Percentiles rank a stretch among this genome's conserved stretches.
These are phyloP conservation scores for Lamprotornis superbus DNA, from an alignment of 2,113 vertebrate genomes.

Conservation along the genomic window DNA sequence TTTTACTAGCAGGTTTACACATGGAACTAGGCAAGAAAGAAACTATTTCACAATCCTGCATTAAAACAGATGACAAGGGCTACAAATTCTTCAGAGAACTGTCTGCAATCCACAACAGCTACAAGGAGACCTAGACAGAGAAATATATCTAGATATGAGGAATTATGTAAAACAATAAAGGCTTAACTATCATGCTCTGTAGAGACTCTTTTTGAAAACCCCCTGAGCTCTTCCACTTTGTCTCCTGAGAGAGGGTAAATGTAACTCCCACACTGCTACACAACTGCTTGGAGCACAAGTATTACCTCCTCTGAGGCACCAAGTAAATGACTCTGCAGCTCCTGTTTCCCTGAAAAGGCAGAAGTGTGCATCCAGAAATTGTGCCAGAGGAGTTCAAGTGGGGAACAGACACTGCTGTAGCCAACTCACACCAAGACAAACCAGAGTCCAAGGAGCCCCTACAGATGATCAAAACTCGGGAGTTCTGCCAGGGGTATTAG, in stretches of 20 bases:
- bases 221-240: neutral
- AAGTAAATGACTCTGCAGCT: neutral
- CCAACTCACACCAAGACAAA: neutral
- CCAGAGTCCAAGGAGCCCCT: neutral
- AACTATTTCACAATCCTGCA: neutral
- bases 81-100: neutral
- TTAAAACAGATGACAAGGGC: neutral
- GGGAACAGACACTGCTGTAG: neutral
- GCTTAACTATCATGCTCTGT: neutral
- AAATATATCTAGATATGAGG: neutral
- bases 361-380: neutral
- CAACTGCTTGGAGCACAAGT: neutral
- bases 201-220: neutral
- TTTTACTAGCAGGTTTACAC: neutral
- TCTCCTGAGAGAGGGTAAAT: neutral
- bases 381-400: neutral
- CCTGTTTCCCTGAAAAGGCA: neutral
- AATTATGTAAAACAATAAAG: neutral
- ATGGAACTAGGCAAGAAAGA: neutral
- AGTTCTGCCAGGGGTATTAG: neutral
- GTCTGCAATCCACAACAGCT: neutral
- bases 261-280: rapidly evolving
- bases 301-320: neutral
- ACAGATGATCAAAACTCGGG: neutral
- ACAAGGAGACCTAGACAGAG: neutral